Percentiles rank a stretch among this genome's conserved stretches.
These are phyloP conservation scores for Acanthoscelides obtectus DNA, from an alignment of 2,888 invertebrate genomes.

Conservation along the genomic window DNA sequence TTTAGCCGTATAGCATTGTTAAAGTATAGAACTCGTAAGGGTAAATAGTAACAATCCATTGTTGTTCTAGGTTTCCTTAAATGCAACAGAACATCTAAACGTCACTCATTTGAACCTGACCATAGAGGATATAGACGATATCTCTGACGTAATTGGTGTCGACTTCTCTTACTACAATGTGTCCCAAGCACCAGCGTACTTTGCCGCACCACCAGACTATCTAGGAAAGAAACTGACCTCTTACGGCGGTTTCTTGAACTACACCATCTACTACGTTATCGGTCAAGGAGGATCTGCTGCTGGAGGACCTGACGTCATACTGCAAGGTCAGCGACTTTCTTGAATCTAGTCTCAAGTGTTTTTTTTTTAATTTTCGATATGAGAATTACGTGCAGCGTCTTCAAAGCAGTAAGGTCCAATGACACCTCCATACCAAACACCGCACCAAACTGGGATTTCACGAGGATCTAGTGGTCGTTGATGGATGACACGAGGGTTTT, in stretches of 20 bases:
- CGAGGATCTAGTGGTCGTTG: too few relatives aligned
- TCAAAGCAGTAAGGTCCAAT: too few relatives aligned
- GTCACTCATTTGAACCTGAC: slow-evolving; percentile 26
- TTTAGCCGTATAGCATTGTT: too few relatives aligned
- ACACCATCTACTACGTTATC: slow-evolving; percentile 68
- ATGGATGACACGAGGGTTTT: too few relatives aligned
- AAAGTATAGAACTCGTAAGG: too few relatives aligned
- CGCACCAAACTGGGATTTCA: too few relatives aligned
- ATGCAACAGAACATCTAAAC: slow-evolving; percentile 29
- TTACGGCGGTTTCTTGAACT: slow-evolving; percentile 83
- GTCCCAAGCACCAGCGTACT: slow-evolving; percentile 57
- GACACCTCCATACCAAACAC: too few relatives aligned
- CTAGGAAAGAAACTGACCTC: slow-evolving; percentile 81
- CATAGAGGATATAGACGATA: slow-evolving; percentile 38
- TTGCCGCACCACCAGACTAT: slow-evolving; percentile 68
- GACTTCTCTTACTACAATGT: slow-evolving; percentile 43
- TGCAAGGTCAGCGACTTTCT: slow-evolving; percentile 50
- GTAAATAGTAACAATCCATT: neutral
- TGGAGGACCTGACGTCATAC: slow-evolving; percentile 74
- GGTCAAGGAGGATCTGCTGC: slow-evolving; percentile 51
- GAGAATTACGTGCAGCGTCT: too few relatives aligned
- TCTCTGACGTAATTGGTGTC: slow-evolving; percentile 44
- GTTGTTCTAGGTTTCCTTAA: slow-evolving; percentile 39
- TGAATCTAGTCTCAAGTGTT: too few relatives aligned
- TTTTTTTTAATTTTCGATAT: too few relatives aligned